Evolutionary conservation across 53 echinoderm and acorn worm species (phyloP).

Genomic region (Patiria pectinifera): DNA sequence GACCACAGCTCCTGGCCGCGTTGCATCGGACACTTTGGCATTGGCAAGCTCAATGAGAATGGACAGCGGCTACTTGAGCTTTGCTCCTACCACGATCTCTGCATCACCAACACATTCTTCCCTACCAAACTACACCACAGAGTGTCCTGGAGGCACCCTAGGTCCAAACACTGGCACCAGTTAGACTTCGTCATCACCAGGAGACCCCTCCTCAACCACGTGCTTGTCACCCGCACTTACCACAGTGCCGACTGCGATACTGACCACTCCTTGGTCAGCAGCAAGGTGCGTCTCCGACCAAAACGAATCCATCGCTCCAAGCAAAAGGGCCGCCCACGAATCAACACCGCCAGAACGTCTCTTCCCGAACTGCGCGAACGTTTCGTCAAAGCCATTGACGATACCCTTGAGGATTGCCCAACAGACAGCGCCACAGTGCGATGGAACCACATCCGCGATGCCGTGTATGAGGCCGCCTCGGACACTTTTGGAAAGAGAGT

Average conservation of each 20-base stretch:
- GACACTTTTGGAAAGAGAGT: no score
- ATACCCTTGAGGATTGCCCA: no score
- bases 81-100: constrained; percentile 43
- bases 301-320: constrained; percentile 18
- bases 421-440: no score
- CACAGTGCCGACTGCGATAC: constrained; percentile 11
- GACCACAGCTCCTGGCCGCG: constrained; percentile 59
- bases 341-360: constrained; percentile 23
- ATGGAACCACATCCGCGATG: no score
- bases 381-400: constrained; percentile 6
- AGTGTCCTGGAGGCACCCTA: constrained; percentile 51
- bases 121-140: constrained; percentile 27
- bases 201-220: not conserved
- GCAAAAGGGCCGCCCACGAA: not conserved
- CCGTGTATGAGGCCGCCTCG: no score
- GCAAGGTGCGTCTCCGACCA: constrained; percentile 31
- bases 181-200: constrained; percentile 28
- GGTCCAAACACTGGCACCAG: constrained; percentile 64
- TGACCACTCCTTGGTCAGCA: constrained; percentile 40
- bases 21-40: constrained; percentile 57
- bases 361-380: constrained; percentile 5
- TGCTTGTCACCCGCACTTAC: not conserved
- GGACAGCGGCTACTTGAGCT: constrained; percentile 51
- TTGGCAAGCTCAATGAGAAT: constrained; percentile 70
- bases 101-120: constrained; percentile 57